A percentile compares a stretch with the other conserved stretches of the same genome.
phyloP scores from a whole-genome alignment of 2,797 vertebrate species.

The Sebastes oblongus region DNA sequence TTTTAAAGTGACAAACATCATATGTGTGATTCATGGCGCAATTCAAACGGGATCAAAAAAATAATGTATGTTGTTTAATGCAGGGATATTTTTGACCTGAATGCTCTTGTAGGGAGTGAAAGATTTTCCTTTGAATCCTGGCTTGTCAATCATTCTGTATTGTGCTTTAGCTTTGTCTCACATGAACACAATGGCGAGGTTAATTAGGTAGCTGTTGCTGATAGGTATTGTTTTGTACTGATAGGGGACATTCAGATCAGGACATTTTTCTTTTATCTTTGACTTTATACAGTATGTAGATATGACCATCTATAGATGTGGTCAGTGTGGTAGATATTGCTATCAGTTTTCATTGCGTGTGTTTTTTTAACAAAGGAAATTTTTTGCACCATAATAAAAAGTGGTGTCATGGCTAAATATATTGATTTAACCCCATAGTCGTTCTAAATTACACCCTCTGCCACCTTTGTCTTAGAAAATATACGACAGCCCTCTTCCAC shows the following conservation, averaged over 20 bases:
- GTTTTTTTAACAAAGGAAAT: background rate
- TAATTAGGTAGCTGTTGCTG: background rate
- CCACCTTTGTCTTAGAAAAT: constrained; percentile 78
- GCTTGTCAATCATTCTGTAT: background rate
- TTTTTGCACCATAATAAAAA: constrained; percentile 29
- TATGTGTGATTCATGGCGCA: too few species aligned
- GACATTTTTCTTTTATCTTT: constrained; percentile 11
- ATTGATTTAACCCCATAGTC: constrained; percentile 36
- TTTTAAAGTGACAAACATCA: too few species aligned
- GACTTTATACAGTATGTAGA: background rate
- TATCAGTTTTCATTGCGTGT: background rate
- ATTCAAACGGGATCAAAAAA: too few species aligned
- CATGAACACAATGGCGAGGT: constrained; percentile 1
- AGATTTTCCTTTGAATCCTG: background rate
- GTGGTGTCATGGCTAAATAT: constrained; percentile 27
- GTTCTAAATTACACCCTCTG: constrained; percentile 53
- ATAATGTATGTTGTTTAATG: background rate
- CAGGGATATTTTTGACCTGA: background rate
- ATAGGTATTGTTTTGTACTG: constrained; percentile 19
- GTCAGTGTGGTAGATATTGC: background rate
- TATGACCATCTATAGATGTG: background rate
- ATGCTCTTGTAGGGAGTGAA: background rate
- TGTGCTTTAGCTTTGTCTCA: constrained; percentile 8
- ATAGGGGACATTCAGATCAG: constrained; percentile 1
- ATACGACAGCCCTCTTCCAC: constrained; percentile 51